Base-by-base conservation (phyloP, 2,113 vertebrate genomes). In the Scomber colias region DNA sequence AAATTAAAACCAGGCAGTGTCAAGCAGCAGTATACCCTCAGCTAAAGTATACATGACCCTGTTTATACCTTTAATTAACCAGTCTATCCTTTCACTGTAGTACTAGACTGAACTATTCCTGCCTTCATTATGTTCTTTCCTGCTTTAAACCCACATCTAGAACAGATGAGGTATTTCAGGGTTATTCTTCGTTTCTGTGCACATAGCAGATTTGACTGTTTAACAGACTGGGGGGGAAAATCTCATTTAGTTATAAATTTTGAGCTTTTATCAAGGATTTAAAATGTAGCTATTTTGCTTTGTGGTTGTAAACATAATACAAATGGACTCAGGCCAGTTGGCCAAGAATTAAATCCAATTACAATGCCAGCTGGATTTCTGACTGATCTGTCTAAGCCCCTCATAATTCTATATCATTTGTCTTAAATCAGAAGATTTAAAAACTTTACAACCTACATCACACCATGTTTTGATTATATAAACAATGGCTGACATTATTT, bases 311-410 rank as follows among this genome's bases (percentile, higher is more conserved):
- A 88, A 90, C 67, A 76, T 64, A 77, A 46, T 70, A 54, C 44
- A 81, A 69, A 54, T 87, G 84, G 72, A 81, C 71, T 70, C n/a
- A 19, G 50, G 60, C 88, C 85, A 89, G 81, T 85, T 90, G 89
- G 87, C 78, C 67, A 59, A 67, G 65, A 84, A 54, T 77, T 53
- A 57, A 91, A 93, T 90, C 90, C 78, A 68, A 89, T 91, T 91
- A 89, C 68, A 71, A 84, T 84, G 75, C 78, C 90, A 88, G 87
- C 83, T 82, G 83, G 82, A 87, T 77, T 77, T 74, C 66, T 59
- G 3, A 69, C 82, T 87, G 80, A 90, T 90, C 91, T 86, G 16
- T 63, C 65, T 89, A 91, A 90, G 84, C 88, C 87, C 79, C 82
- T 87, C 82, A 90, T 55, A 79, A 81, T 84, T 79, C 78, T 60